These are phyloP conservation scores for Chaunax sp. DNA, from an alignment of 2,797 vertebrate genomes.

Conservation along the genomic window DNA sequence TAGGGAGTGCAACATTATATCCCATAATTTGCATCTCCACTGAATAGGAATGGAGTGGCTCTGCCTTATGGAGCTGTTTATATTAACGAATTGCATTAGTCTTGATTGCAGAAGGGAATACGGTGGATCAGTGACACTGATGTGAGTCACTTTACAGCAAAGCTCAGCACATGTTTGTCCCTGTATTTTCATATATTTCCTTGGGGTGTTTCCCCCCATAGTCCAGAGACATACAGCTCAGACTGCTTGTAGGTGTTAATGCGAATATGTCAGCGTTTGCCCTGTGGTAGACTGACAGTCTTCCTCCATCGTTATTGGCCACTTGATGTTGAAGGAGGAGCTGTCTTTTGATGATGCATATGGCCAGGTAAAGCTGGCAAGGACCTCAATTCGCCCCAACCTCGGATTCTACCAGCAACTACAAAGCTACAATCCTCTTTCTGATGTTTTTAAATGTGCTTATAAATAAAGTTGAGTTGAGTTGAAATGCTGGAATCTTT, in stretches of 20 bases:
- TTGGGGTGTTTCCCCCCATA: constrained; percentile 32
- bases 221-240: constrained; percentile 42
- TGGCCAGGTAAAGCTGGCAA: constrained; percentile 87
- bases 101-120: constrained; percentile 25
- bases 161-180: constrained; percentile 32
- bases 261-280: constrained; percentile 27
- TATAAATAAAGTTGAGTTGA: too few relatives aligned
- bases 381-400: constrained; percentile 83
- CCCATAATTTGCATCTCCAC: constrained; percentile 27
- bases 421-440: constrained; percentile 61
- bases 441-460: too few relatives aligned
- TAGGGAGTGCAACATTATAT: constrained; percentile 19
- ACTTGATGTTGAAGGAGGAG: constrained; percentile 90
- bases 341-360: constrained; percentile 89
- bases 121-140: constrained; percentile 12
- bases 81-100: constrained; percentile 33
- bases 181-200: constrained; percentile 30
- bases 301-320: constrained; percentile 89
- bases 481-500: too few relatives aligned
- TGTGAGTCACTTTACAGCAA: constrained; percentile 30
- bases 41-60: constrained; percentile 22
- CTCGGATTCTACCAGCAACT: constrained; percentile 71
- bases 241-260: constrained; percentile 47
- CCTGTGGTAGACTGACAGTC: constrained; percentile 44
- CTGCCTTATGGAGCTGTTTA: constrained; percentile 11